Evolutionary conservation across 92 coral and sea anemone genomes (phyloP).

Genomic region (Umimayanthus kanabou): DNA sequence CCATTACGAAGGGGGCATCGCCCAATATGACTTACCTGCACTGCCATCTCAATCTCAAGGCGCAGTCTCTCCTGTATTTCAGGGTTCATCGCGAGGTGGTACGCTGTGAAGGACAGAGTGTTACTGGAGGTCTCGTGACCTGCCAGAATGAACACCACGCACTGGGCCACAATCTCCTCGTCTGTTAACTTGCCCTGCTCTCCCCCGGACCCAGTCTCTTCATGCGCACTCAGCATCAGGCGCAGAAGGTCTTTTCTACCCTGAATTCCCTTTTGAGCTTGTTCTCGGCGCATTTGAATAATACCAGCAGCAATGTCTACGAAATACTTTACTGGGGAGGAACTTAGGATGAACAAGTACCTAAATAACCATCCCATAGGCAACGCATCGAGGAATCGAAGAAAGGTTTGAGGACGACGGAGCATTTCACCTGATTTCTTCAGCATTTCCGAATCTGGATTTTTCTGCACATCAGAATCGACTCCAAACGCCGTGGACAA

Average conservation of each 20-base stretch:
- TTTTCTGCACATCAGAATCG: not conserved
- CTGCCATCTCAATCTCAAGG: no score
- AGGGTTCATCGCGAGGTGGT: no score
- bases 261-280: conserved; percentile 5
- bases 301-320: not conserved
- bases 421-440: not conserved
- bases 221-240: conserved; percentile 42
- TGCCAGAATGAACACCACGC: conserved; percentile 36
- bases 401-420: conserved; percentile 1
- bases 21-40: no score
- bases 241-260: conserved; percentile 43
- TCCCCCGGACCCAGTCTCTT: not conserved
- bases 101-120: not conserved
- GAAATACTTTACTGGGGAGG: not conserved
- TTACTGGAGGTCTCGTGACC: no score
- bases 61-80: no score
- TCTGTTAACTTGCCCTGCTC: conserved; percentile 32
- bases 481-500: not conserved
- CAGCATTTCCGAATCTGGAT: conserved; percentile 1
- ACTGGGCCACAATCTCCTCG: conserved; percentile 7
- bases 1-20: no score
- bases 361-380: not conserved
- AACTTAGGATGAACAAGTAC: not conserved
- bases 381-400: not conserved
- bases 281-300: conserved; percentile 4